phyloP scores from a whole-genome alignment of 2,113 vertebrate species.

The Pao palembangensis region DNA sequence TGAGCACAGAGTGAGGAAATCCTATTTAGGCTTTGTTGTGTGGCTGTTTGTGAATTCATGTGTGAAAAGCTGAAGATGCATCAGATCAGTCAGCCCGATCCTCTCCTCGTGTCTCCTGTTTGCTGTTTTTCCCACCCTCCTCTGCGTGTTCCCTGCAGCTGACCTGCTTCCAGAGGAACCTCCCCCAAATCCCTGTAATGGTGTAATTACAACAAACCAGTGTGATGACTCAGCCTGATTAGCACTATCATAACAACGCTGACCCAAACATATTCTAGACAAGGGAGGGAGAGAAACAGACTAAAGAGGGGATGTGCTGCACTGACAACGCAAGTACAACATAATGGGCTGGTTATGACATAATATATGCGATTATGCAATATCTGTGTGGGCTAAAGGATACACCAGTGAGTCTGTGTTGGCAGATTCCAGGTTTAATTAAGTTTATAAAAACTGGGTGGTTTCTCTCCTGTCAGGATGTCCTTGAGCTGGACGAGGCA shows the following conservation, averaged over 20 bases:
- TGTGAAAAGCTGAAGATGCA: too few species aligned
- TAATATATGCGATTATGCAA: slow-evolving; percentile 16
- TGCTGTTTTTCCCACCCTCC: not conserved
- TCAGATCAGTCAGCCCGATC: not conserved
- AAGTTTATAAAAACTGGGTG: not conserved
- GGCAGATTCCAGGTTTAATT: slow-evolving; percentile 13
- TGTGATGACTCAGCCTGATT: slow-evolving; percentile 52
- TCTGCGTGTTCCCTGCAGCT: not conserved
- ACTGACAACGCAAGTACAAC: not conserved
- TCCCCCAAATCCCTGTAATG: slow-evolving; percentile 18
- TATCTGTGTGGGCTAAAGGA: slow-evolving; percentile 19
- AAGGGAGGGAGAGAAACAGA: slow-evolving; percentile 2
- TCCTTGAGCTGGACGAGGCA: slow-evolving; percentile 23
- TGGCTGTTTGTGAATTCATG: too few species aligned
- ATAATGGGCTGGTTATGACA: slow-evolving; percentile 1
- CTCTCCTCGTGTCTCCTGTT: not conserved
- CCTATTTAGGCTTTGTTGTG: too few species aligned
- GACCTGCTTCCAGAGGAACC: slow-evolving; percentile 15
- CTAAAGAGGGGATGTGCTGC: not conserved
- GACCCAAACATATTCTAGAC: slow-evolving; percentile 17
- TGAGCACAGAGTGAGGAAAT: not conserved
- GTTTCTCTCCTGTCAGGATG: slow-evolving; percentile 5
- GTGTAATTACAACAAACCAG: slow-evolving; percentile 46
- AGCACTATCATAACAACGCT: slow-evolving; percentile 39
- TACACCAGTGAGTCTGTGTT: not conserved